Evolutionary conservation across 2,888 invertebrate species (phyloP).

Genomic region (Disparrhopalites patrizii): DNA sequence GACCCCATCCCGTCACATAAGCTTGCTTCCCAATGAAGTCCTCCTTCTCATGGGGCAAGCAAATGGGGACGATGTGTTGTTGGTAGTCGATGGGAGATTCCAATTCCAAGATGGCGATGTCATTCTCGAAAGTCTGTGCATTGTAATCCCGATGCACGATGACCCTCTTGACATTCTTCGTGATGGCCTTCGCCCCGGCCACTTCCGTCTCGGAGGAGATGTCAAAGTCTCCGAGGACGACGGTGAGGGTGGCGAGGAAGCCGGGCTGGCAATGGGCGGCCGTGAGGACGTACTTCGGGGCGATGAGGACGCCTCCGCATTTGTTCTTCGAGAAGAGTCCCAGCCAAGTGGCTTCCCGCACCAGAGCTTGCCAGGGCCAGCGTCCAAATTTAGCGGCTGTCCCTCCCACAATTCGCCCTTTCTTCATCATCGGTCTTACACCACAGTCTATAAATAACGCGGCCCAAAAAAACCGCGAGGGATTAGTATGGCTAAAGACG

Average conservation of each 20-base stretch:
- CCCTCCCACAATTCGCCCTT: slow-evolving; percentile 82
- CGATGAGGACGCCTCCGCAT: slow-evolving; percentile 90
- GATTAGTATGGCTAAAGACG: too few relatives aligned
- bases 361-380: slow-evolving; percentile 91
- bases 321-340: slow-evolving; percentile 92
- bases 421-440: slow-evolving; percentile 66
- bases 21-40: slow-evolving; percentile 83
- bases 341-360: slow-evolving; percentile 87
- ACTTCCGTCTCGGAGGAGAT: slow-evolving; percentile 76
- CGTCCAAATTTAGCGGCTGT: slow-evolving; percentile 80
- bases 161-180: slow-evolving; percentile 78
- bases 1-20: slow-evolving; percentile 88
- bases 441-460: slow-evolving; percentile 71
- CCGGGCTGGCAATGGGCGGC: slow-evolving; percentile 95
- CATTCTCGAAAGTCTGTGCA: slow-evolving; percentile 86
- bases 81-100: slow-evolving; percentile 78
- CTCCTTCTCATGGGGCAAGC: slow-evolving; percentile 71
- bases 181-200: slow-evolving; percentile 62
- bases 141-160: slow-evolving; percentile 86
- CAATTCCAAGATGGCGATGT: slow-evolving; percentile 78
- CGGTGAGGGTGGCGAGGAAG: slow-evolving; percentile 82
- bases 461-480: too few relatives aligned
- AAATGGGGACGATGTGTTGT: slow-evolving; percentile 86
- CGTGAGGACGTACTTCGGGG: slow-evolving; percentile 78
- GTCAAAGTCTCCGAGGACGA: slow-evolving; percentile 87